Conservation (phyloP, 2,888 invertebrate species). For the Blomia tropicalis region DNA sequence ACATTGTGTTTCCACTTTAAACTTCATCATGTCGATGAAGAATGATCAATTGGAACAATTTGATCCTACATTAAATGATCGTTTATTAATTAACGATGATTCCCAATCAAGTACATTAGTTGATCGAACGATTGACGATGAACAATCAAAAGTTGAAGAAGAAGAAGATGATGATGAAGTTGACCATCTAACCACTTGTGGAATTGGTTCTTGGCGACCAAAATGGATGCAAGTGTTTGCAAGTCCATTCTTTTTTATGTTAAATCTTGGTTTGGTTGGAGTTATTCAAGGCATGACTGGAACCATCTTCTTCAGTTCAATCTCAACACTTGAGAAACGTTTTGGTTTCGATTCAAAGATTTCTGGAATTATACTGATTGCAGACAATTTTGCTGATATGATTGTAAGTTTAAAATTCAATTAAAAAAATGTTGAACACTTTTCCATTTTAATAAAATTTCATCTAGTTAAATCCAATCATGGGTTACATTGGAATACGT, state of each 20-base stretch:
- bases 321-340: constrained; percentile 28
- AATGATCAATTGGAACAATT: too few relatives aligned
- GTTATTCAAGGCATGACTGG: constrained; percentile 27
- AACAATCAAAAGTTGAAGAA: too few relatives aligned
- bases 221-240: constrained; percentile 28
- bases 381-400: constrained; percentile 26
- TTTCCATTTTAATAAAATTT: neutral
- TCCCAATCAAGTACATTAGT: too few relatives aligned
- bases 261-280: constrained; percentile 26
- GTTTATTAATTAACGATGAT: too few relatives aligned
- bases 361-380: constrained; percentile 27
- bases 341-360: constrained; percentile 27
- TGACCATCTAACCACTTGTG: constrained; percentile 22
- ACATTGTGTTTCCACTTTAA: too few relatives aligned
- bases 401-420: constrained; percentile 5
- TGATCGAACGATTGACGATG: too few relatives aligned
- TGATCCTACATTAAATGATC: too few relatives aligned
- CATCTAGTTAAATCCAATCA: neutral
- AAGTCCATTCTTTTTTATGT: constrained; percentile 27
- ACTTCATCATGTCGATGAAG: too few relatives aligned
- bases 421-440: neutral
- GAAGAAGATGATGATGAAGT: constrained; percentile 7
- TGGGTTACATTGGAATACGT: constrained; percentile 6
- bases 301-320: constrained; percentile 26
- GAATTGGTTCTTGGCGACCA: constrained; percentile 28